Base-by-base conservation (phyloP, 2,113 vertebrate genomes). In the Osmerus mordax region DNA sequence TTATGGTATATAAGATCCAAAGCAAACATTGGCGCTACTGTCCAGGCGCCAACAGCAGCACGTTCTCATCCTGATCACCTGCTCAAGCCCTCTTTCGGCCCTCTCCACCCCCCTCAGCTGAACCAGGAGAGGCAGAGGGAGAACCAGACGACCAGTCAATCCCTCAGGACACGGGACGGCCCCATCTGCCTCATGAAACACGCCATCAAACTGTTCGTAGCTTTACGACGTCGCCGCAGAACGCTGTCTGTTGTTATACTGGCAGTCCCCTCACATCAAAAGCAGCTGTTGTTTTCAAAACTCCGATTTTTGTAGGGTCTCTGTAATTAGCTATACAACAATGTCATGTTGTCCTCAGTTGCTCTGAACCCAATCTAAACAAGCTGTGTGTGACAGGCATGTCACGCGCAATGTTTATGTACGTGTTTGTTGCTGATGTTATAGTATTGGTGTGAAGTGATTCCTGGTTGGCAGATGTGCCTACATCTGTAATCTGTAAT, bases 111-210 rank as follows among this genome's bases (percentile, higher is more conserved):
- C 52, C 72, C 67, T 54, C 73, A 84, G 83, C 87, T 81, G 78
- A 81, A 84, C 70, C 79, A 75, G 81, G 77, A 21, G 65, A 75
- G 70, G 55, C 64, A n/a, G n/a, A n/a, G n/a, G n/a, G n/a, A 75
- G 83, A 85, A 74, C 78, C 69, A 84, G 86, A 77, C 79, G 81
- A 75, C 85, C 79, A 70, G 67, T 71, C 72, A 64, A 61, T 78
- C 84, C 79, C 81, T 59, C 66, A 83, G 67, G 76, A 82, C 72
- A 69, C 56, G 41, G 41, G 74, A 73, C 52, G 32, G n/a, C 65
- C 65, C 81, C 82, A 83, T 87, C 82, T 86, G 87, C 70, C 83
- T 70, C 78, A 81, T 83, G 75, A 87, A 87, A 81, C 56, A 28
- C 73, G 68, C 15, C 75, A 80, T 75, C 77, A 83, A 81, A 54